Evolutionary conservation across 2,797 vertebrate species (phyloP).

Genomic region (Mionectes olivaceus): DNA sequence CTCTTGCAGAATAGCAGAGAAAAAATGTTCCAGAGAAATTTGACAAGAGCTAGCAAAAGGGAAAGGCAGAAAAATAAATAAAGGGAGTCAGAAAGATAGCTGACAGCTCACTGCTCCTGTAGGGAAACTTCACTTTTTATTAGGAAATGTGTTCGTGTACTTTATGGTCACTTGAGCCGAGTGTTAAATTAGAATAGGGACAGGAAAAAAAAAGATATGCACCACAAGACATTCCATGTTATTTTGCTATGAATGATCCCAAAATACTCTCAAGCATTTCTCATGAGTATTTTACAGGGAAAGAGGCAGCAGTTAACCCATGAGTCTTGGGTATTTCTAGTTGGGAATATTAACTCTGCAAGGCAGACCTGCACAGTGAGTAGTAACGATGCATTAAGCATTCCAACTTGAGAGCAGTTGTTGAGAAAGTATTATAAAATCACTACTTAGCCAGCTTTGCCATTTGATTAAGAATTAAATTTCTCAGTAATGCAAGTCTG

Average conservation of each 20-base stretch:
- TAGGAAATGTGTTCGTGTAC: conserved; percentile 41
- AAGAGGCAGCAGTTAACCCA: neutral
- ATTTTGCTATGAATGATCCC: neutral
- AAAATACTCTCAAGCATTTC: neutral
- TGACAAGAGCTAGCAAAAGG: conserved; percentile 27
- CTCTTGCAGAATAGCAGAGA: neutral
- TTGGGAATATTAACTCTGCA: neutral
- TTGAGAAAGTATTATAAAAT: neutral
- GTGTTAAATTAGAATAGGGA: conserved; percentile 19
- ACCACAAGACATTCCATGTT: neutral
- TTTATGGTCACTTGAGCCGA: conserved; percentile 45
- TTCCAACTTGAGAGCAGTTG: neutral
- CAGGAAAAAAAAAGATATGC: neutral
- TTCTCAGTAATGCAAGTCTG: neutral
- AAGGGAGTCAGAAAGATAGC: conserved; percentile 36
- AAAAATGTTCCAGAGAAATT: conserved; percentile 39
- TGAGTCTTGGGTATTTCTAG: neutral
- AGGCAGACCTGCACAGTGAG: neutral
- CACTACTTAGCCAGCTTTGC: neutral
- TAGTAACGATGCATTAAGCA: neutral
- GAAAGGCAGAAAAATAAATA: conserved; percentile 54
- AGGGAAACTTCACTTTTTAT: conserved; percentile 49
- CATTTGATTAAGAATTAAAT: neutral
- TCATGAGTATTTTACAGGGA: neutral
- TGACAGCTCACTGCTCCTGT: conserved; percentile 8